phyloP scores from a whole-genome alignment of 2,113 vertebrate species.

The Osmerus eperlanus region DNA sequence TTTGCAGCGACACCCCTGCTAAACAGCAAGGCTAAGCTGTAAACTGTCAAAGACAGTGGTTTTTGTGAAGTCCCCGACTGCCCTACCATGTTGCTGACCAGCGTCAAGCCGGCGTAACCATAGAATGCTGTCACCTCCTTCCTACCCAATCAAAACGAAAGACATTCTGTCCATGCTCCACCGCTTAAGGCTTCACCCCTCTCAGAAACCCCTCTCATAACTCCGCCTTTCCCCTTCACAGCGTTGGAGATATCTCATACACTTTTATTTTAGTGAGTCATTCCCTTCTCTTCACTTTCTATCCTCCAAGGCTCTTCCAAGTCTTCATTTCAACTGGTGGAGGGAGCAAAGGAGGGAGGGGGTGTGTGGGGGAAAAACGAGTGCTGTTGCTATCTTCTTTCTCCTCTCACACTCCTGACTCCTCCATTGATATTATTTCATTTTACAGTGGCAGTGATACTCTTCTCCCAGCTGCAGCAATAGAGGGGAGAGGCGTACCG shows the following conservation, averaged over 20 bases:
- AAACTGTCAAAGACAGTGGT: slow-evolving; percentile 38
- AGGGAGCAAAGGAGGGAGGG: neutral
- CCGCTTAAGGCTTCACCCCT: slow-evolving; percentile 34
- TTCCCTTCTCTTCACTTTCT: slow-evolving; percentile 33
- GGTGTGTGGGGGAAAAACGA: neutral
- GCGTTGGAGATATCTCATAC: slow-evolving; percentile 48
- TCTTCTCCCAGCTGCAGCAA: slow-evolving; percentile 37
- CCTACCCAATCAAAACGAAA: neutral
- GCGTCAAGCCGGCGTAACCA: too few species aligned
- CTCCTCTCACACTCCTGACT: slow-evolving; percentile 27
- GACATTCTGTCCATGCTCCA: neutral
- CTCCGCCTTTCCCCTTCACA: slow-evolving; percentile 42
- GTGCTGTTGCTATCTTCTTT: slow-evolving; percentile 8
- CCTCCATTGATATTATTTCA: slow-evolving; percentile 41
- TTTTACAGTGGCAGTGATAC: slow-evolving; percentile 50
- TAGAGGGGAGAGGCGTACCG: slow-evolving; percentile 42
- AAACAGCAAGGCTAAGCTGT: slow-evolving; percentile 12
- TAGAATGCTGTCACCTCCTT: too few species aligned
- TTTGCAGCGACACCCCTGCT: slow-evolving; percentile 18
- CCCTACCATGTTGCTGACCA: too few species aligned
- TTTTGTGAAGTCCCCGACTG: neutral
- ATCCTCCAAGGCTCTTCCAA: slow-evolving; percentile 32
- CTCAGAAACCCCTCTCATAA: slow-evolving; percentile 27
- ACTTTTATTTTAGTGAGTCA: slow-evolving; percentile 42
- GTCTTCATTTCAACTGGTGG: slow-evolving; percentile 26